A percentile compares a stretch with the other conserved stretches of the same genome.
phyloP scores from a whole-genome alignment of 2,888 invertebrate genomes.

The Gastrophysa polygoni region DNA sequence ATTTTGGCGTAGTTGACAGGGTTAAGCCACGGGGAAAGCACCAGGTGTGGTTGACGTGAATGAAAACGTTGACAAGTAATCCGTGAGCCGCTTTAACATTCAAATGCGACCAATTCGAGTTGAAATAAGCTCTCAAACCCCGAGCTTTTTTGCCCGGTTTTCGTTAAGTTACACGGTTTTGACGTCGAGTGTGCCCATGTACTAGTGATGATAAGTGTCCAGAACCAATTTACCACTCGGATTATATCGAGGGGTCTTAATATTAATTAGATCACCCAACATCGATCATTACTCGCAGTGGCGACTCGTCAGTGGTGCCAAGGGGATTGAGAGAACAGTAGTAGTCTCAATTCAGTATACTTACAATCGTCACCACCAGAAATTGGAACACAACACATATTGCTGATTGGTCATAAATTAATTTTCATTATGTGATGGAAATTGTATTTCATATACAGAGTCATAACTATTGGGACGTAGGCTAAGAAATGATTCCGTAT shows the following conservation, averaged over 20 bases:
- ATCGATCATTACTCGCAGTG: not conserved
- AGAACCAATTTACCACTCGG: not conserved
- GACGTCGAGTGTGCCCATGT: constrained; percentile 2
- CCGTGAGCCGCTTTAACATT: constrained; percentile 35
- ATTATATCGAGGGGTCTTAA: not conserved
- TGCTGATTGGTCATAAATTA: too few species aligned
- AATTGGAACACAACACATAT: too few species aligned
- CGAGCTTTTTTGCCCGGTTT: not conserved
- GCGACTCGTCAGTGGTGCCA: not conserved
- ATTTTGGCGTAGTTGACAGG: not conserved
- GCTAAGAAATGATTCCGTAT: too few species aligned
- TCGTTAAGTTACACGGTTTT: constrained; percentile 15
- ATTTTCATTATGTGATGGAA: too few species aligned
- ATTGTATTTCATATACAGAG: too few species aligned
- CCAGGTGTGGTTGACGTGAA: constrained; percentile 42
- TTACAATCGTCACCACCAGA: too few species aligned
- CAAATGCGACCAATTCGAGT: constrained; percentile 1
- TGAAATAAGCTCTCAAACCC: constrained; percentile 1
- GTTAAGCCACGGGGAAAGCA: constrained; percentile 31
- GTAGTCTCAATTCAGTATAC: too few species aligned
- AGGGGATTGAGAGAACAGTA: too few species aligned
- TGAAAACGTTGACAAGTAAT: constrained; percentile 38
- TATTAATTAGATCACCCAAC: not conserved
- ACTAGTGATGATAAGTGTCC: constrained; percentile 7
- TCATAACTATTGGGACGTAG: too few species aligned